phyloP scores from a whole-genome alignment of 2,888 invertebrate genomes.

The Brenthis hecate region DNA sequence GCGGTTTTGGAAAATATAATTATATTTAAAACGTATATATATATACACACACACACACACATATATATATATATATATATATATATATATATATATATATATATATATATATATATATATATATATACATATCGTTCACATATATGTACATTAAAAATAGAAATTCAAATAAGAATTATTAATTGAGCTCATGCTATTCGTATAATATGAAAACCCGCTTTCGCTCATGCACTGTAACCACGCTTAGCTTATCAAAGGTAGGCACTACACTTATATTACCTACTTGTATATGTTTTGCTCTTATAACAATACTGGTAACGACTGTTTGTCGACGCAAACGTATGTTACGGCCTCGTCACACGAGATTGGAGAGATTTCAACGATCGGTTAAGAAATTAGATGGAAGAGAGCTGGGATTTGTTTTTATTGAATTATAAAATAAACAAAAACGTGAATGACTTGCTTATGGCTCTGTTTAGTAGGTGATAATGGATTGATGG shows the following conservation, averaged over 20 bases:
- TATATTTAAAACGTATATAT: too few species aligned
- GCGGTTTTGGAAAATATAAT: too few species aligned
- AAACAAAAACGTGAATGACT: conserved; percentile 5
- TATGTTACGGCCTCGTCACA: conserved; percentile 26
- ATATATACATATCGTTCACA: too few species aligned
- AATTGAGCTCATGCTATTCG: too few species aligned
- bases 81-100: too few species aligned
- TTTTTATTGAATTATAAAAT: conserved; percentile 20
- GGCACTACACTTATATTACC: conserved; percentile 39
- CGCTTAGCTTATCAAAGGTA: conserved; percentile 38
- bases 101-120: too few species aligned
- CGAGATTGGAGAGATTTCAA: conserved; percentile 25
- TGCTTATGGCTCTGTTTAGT: background rate
- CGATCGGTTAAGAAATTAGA: conserved; percentile 30
- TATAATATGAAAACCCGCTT: conserved; percentile 11
- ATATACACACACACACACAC: too few species aligned
- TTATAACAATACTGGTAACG: conserved; percentile 32
- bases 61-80: too few species aligned
- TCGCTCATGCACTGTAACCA: conserved; percentile 7
- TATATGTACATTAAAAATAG: too few species aligned
- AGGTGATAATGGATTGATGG: background rate
- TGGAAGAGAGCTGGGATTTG: conserved; percentile 13
- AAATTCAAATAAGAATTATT: too few species aligned
- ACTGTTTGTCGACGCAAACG: conserved; percentile 34
- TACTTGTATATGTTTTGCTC: conserved; percentile 36